A percentile compares a stretch with the other conserved stretches of the same genome.
Evolutionary conservation across 2,797 vertebrate genomes (phyloP).

Genomic region (Coreius guichenoti): DNA sequence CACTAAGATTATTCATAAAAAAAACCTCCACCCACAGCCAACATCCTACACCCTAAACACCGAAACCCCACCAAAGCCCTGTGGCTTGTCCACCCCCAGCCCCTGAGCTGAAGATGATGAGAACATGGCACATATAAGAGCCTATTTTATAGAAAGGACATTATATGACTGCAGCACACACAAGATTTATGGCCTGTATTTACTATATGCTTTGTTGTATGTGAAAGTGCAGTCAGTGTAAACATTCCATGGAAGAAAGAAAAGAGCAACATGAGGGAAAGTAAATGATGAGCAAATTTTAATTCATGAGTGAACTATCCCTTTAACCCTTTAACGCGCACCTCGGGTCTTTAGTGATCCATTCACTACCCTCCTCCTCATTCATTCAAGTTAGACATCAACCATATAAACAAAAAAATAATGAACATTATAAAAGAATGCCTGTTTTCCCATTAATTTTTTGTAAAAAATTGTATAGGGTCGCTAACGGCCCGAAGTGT

Average conservation of each 20-base stretch:
- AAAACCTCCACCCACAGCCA: slow-evolving; percentile 32
- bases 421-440: too few species aligned
- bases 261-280: neutral
- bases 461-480: too few species aligned
- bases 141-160: neutral
- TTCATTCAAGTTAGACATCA: too few species aligned
- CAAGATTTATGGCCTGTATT: neutral
- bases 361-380: too few species aligned
- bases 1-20: slow-evolving; percentile 41
- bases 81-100: slow-evolving; percentile 9
- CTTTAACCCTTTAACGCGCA: neutral
- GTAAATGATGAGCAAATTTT: neutral
- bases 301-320: neutral
- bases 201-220: neutral
- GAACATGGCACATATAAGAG: neutral
- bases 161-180: slow-evolving; percentile 15
- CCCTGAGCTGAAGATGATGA: slow-evolving; percentile 27
- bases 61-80: slow-evolving; percentile 34
- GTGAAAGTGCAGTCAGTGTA: neutral
- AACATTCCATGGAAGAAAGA: neutral
- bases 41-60: slow-evolving; percentile 31
- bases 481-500: too few species aligned
- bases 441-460: too few species aligned
- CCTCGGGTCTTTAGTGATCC: too few species aligned
- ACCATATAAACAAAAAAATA: too few species aligned